These are phyloP conservation scores for Drosophila willistoni DNA, from an alignment of 1,140 invertebrate species.

Conservation along the genomic window DNA sequence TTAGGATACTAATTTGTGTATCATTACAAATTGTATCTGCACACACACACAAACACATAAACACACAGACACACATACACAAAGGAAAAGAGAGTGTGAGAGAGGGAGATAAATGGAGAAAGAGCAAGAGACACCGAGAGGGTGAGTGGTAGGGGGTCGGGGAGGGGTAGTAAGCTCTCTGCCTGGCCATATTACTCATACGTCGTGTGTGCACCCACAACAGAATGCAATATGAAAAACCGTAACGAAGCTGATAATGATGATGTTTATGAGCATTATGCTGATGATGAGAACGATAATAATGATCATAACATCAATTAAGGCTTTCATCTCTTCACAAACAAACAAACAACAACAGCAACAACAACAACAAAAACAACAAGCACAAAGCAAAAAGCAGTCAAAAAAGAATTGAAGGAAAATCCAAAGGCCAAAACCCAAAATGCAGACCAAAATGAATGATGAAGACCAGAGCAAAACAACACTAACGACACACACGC, in stretches of 20 bases:
- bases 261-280: conserved; percentile 16
- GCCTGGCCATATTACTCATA: conserved; percentile 55
- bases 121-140: background rate
- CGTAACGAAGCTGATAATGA: conserved; percentile 38
- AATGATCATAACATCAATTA: conserved; percentile 77
- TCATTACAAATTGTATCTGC: conserved; percentile 80
- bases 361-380: conserved; percentile 54
- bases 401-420: conserved; percentile 20
- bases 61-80: conserved; percentile 27
- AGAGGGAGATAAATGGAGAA: background rate
- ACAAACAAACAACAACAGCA: conserved; percentile 56
- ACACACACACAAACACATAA: conserved; percentile 42
- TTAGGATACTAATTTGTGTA: conserved; percentile 83
- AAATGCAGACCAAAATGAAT: conserved; percentile 16
- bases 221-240: conserved; percentile 40
- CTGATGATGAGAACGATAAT: conserved; percentile 34
- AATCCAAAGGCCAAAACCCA: conserved; percentile 12
- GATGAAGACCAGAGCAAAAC: conserved; percentile 12
- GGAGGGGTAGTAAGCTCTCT: background rate
- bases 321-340: conserved; percentile 61
- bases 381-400: conserved; percentile 44
- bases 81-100: background rate
- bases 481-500: conserved; percentile 17
- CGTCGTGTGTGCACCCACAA: conserved; percentile 58
- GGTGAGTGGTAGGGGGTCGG: background rate